Evolutionary conservation across 2,888 invertebrate genomes (phyloP), one percentile per base, ranked within the genome.

Genomic region (Nomada ferruginata): DNA sequence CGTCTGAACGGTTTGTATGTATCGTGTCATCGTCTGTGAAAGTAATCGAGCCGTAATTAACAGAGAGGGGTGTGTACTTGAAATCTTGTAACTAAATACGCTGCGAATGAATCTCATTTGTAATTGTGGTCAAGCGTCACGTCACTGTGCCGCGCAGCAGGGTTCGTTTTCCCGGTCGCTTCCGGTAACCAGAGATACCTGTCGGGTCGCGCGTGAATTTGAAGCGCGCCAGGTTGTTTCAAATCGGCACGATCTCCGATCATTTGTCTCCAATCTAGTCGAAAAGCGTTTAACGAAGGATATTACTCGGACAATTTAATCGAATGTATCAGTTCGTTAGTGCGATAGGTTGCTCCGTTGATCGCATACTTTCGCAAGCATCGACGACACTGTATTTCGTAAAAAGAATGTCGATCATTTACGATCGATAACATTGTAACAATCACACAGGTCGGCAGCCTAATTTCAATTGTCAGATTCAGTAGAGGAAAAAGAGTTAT

Each of bases 211-310:
- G 26, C 55, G 44, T 63, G 59, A 50, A 68, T 72, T 68, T 15
- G 66, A 71, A 20, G 59, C 71, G 44, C 55, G 71, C 73, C 66
- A 71, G 76, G 60, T 63, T 23, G 36, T 60, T 74, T 53, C 44
- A 26, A 65, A 52, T 72, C 44, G 71, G 26, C 52, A 50, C 36
- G 68, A 60, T 70, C 60, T 26, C 20, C 26, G 66, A n/a, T 26
- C 64, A 50, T 44, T 65, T 55, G 26, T 76, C 57, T 52, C 59
- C 64, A 85, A 20, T 84, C 79, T 82, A 86, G 87, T 86, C 84
- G 53, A 77, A 20, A 5, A 71, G 50, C 18, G 75, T 70, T 29
- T 55, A 65, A 71, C 68, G 50, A 74, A 15, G 23, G 59, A 64
- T 63, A 44, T 74, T 75, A 66, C 66, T 36, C 70, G 75, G 70